Percentiles rank a stretch among this genome's conserved stretches.
These are phyloP conservation scores for Amniataba percoides DNA, from an alignment of 2,797 vertebrate genomes.

Conservation along the genomic window DNA sequence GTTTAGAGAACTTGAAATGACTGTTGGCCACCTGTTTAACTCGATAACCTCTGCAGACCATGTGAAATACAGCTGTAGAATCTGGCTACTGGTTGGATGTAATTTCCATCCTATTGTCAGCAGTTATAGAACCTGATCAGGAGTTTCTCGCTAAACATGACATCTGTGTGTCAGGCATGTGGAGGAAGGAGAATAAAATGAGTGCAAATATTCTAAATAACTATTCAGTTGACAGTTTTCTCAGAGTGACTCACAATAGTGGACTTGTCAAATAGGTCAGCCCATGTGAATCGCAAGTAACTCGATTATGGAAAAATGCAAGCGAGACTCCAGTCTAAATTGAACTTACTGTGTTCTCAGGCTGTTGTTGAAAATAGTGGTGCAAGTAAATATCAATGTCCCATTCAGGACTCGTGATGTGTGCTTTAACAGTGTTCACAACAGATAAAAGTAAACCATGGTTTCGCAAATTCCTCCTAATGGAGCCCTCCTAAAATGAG, in stretches of 20 bases:
- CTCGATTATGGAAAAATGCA: constrained; percentile 34
- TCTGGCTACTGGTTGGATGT: neutral
- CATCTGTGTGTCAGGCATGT: constrained; percentile 28
- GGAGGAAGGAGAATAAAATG: neutral
- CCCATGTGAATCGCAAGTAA: constrained; percentile 30
- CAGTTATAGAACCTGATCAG: neutral
- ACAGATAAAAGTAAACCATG: neutral
- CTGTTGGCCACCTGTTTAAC: neutral
- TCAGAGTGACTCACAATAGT: constrained; percentile 22
- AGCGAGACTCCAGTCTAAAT: constrained; percentile 10
- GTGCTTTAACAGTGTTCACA: neutral
- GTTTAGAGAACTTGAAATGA: neutral
- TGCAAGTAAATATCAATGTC: neutral
- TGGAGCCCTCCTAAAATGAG: neutral
- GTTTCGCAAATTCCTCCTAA: neutral
- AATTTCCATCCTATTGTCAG: neutral
- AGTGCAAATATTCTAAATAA: constrained; percentile 1
- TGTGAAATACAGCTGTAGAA: neutral
- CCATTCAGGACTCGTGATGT: neutral
- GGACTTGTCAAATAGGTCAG: constrained; percentile 11
- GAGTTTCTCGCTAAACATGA: neutral
- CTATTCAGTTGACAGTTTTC: constrained; percentile 7
- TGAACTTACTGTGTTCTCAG: neutral
- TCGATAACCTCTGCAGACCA: neutral
- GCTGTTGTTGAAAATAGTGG: neutral